Evolutionary conservation across 2,113 vertebrate genomes (phyloP), one percentile per base, ranked within the genome.

Genomic region (Peromyscus maniculatus): DNA sequence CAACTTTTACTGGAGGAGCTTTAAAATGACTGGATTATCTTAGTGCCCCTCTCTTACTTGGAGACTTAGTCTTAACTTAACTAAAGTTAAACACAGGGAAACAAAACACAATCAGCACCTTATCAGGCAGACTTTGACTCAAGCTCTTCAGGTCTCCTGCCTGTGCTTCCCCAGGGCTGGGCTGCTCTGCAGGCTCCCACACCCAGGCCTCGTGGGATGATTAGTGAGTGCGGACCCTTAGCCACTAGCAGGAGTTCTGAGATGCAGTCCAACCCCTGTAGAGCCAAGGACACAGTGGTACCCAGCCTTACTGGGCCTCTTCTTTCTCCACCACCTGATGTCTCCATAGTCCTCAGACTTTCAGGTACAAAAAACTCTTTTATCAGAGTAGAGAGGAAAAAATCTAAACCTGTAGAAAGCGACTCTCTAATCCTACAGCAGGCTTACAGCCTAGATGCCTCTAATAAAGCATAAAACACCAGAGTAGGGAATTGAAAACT

Each of bases 391-490:
- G 86, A 43, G 82, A 97, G 36, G 78, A n/a, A 13, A 72, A 90
- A 92, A 72, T 78, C 11, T 39, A 96, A 88, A 62, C 15, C 43
- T 92, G 26, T 8, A 77, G 19, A 69, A 67, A 91, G 28, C n/a
- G 31, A 19, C 21, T 92, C 39, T 77, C 46, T 2, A 28, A 43
- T 67, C 69, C 66, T 72, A 78, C 52, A 69, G 46, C 0, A 78
- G 88, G 57, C n/a, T 62, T 83, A 39, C 7, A 91, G 59, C 39
- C 66, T 74, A 66, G 55, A 75, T 3, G 0, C n/a, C 16, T 91
- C 36, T 79, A 87, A 80, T 46, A 94, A 89, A 95, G 83, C 21
- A 92, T 59, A 82, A 92, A 91, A 87, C 28, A 91, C n/a, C 49
- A 57, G 64, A 15, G 17, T 26, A 90, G 49, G 87, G 55, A 93